Evolutionary conservation across 2,888 invertebrate species (phyloP).

Genomic region (Aphodius sticticus): DNA sequence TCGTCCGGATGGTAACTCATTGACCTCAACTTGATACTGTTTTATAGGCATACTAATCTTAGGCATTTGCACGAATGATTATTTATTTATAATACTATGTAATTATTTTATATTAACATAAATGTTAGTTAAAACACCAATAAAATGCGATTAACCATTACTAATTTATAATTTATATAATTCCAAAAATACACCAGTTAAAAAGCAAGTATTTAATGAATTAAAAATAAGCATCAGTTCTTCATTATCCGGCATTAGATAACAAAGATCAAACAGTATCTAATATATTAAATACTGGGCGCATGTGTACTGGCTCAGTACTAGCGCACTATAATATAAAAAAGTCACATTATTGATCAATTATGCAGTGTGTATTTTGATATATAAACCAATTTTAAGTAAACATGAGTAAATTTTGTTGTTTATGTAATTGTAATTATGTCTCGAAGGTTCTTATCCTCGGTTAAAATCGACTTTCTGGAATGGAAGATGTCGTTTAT

Average conservation of each 20-base stretch:
- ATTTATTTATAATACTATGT: no score
- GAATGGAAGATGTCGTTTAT: background rate
- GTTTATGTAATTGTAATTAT: background rate
- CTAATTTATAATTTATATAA: no score
- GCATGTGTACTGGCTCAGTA: background rate
- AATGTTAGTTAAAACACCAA: no score
- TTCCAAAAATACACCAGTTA: background rate
- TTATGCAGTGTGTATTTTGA: no score
- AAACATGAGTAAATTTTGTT: background rate
- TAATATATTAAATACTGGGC: background rate
- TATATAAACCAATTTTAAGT: background rate
- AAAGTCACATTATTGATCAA: background rate
- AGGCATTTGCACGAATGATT: no score
- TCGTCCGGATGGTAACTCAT: no score
- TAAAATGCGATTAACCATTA: no score
- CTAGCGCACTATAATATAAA: background rate
- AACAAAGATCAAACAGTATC: background rate
- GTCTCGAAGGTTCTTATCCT: background rate
- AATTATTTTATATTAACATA: no score
- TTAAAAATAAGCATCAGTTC: background rate
- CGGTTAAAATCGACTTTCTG: background rate
- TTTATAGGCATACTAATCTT: no score
- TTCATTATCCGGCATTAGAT: background rate
- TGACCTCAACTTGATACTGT: no score
- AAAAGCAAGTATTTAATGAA: background rate